A percentile compares a stretch with the other conserved stretches of the same genome.
These are phyloP conservation scores for Oopsacas minuta DNA, from an alignment of 37 sponge, comb jelly and placozoan species.

Conservation along the genomic window DNA sequence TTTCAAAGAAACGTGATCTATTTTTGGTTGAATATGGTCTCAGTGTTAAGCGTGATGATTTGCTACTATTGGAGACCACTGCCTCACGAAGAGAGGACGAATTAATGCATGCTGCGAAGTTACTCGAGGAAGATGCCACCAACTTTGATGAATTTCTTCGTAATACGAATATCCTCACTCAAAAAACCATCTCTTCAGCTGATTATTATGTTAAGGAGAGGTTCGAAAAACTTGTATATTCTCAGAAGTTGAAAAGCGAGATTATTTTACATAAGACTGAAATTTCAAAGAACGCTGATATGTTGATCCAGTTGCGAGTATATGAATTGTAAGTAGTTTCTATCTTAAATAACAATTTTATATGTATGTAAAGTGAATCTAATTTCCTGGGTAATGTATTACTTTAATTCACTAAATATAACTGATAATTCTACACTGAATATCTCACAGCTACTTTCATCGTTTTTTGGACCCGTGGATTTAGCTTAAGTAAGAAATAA, in stretches of 20 bases:
- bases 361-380: too few relatives aligned
- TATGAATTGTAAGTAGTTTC: background rate
- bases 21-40: slow-evolving; percentile 7
- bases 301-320: background rate
- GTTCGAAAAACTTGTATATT: background rate
- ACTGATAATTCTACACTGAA: too few relatives aligned
- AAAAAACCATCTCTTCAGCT: background rate
- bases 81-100: background rate
- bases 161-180: background rate
- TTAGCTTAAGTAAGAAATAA: too few relatives aligned
- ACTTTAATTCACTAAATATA: too few relatives aligned
- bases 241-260: background rate
- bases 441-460: too few relatives aligned
- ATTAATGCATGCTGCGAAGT: background rate
- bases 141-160: slow-evolving; percentile 9
- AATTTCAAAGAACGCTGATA: background rate
- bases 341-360: too few relatives aligned
- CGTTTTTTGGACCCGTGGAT: too few relatives aligned
- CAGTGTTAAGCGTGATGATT: background rate
- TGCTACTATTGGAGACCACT: background rate
- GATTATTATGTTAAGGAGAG: background rate
- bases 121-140: background rate
- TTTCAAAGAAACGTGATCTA: background rate
- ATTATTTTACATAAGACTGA: background rate
- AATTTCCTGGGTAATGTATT: too few relatives aligned